phyloP scores from a whole-genome alignment of 2,797 vertebrate genomes.

The Staurois parvus region DNA sequence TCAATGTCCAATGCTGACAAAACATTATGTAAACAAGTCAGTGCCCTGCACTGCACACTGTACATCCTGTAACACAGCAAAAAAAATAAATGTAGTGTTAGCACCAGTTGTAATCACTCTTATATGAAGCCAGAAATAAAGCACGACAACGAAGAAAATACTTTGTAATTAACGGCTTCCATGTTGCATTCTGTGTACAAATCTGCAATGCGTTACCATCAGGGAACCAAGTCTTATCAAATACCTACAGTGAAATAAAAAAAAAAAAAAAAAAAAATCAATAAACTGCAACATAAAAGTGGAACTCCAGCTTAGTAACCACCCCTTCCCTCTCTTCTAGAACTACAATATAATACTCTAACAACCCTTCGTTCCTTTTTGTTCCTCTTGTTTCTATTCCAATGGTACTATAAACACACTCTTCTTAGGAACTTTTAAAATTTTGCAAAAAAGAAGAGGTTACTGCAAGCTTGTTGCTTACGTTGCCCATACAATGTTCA shows the following conservation, averaged over 20 bases:
- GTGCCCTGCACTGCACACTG: constrained; percentile 88
- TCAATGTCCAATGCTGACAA: constrained; percentile 88
- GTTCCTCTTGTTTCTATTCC: too few relatives aligned
- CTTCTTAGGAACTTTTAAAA: too few relatives aligned
- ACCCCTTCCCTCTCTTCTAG: too few relatives aligned
- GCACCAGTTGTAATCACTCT: not conserved
- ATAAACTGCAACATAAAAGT: not conserved
- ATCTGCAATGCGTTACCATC: constrained; percentile 80
- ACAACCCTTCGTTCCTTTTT: too few relatives aligned
- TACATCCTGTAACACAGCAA: constrained; percentile 80
- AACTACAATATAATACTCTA: too few relatives aligned
- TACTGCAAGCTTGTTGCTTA: too few relatives aligned
- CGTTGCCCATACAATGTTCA: too few relatives aligned
- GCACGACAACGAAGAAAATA: constrained; percentile 69
- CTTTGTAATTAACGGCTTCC: constrained; percentile 91
- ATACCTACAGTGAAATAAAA: constrained; percentile 79
- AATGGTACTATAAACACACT: too few relatives aligned
- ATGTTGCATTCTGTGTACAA: constrained; percentile 81
- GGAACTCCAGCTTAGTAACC: too few relatives aligned
- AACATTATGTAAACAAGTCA: constrained; percentile 92
- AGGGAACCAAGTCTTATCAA: constrained; percentile 91
- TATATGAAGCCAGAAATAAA: not conserved
- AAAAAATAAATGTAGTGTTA: not conserved
- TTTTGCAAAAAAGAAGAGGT: too few relatives aligned
- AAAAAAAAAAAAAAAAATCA: constrained; percentile 38